Conservation (phyloP, 2,113 vertebrate genomes). For the Phrynosoma platyrhinos region DNA sequence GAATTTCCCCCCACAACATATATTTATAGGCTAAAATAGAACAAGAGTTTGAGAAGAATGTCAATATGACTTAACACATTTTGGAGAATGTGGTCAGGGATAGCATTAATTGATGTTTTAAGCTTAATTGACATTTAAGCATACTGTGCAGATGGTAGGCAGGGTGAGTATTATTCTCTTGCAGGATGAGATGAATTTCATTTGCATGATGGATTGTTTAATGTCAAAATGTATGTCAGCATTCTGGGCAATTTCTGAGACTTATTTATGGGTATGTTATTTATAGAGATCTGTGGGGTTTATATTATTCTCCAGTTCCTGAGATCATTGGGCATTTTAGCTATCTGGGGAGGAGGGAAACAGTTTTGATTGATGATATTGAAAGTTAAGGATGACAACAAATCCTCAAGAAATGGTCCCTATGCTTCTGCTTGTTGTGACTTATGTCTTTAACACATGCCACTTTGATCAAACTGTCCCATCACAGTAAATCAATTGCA, state of each 20-base stretch:
- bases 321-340: conserved; percentile 45
- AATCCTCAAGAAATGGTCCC: conserved; percentile 27
- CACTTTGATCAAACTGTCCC: conserved; percentile 50
- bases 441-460: conserved; percentile 40
- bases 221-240: conserved; percentile 29
- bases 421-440: conserved; percentile 28
- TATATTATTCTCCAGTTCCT: conserved; percentile 43
- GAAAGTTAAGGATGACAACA: conserved; percentile 42
- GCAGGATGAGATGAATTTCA: background rate
- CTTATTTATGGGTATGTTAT: conserved; percentile 28
- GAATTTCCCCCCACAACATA: no score
- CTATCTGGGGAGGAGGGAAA: background rate
- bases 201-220: background rate
- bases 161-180: background rate
- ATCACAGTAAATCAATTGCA: conserved; percentile 34
- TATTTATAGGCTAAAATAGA: no score
- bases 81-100: background rate
- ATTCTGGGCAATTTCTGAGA: conserved; percentile 48
- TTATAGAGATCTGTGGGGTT: conserved; percentile 47
- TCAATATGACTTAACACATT: no score
- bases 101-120: no score
- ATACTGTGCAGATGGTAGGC: background rate
- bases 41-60: background rate
- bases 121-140: no score
- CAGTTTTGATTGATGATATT: conserved; percentile 31